Evolutionary conservation across 2,113 vertebrate species (phyloP), one percentile per base, ranked within the genome.

Genomic region (Serranochromis macrocephalus): DNA sequence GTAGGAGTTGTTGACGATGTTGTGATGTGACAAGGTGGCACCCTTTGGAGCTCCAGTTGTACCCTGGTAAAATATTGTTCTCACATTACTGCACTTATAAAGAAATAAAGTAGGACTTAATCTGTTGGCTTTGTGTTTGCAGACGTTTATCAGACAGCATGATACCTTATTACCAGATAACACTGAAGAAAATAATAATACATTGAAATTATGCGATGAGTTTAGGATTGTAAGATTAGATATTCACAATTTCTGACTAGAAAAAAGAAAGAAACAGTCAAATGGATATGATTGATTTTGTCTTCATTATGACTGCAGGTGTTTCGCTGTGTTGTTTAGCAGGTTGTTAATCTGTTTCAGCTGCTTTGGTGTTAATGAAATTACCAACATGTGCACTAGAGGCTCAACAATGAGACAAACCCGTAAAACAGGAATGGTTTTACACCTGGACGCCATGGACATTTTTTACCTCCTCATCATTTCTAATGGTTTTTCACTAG

Each of bases 11-110:
- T 99, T 99, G 90, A 99, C 89, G 8, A 99, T 96, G 93, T 99
- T 99, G 95, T 97, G 94, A 87, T 99, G 99, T 7, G 98, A 97
- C 13, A 99, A 96, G 1, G 97, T 97, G 85, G 97, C 98, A 54
- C 97, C 99, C 95, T 99, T 99, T 36, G 98, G 98, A 26, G 24
- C 92, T 13, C 99, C 99, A 0, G 98, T 99, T 1, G 99, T 99
- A 7, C 99, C 99, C 98, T 99, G 86, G 26, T 78, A 49, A 49
- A 75, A 95, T 9, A 29, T 79, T 17, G 33, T 14, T 42, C 17
- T 40, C 1, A 36, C 68, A 57, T 66, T 5, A 66, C 33, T 66
- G 19, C 19, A 38, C 29, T 38, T 2, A 7, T n/a, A 63, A n/a
- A 63, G 6, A 17, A 6, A 63, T n/a, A 63, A 5, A 63, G 58